Conservation (phyloP, 2,113 vertebrate genomes). For the Actinemys pallida region DNA sequence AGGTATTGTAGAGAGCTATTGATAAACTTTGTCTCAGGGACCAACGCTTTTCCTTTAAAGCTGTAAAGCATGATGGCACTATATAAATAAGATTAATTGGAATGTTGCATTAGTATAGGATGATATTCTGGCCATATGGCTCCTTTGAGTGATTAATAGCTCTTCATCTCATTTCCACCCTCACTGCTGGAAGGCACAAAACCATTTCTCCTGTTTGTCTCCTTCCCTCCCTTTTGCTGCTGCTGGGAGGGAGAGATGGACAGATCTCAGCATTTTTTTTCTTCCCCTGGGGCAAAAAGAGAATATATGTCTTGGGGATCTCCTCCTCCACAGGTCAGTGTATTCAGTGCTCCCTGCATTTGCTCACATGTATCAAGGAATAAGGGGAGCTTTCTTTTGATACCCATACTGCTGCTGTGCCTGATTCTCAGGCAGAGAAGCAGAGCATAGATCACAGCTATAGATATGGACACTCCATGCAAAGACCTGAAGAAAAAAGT, state of each 20-base stretch:
- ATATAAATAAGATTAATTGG: not conserved
- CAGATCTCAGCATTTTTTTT: not conserved
- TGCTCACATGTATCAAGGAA: not conserved
- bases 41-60: not conserved
- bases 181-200: not conserved
- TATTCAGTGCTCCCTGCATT: accelerated
- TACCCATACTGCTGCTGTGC: not conserved
- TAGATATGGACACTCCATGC: not conserved
- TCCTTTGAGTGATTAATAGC: not conserved
- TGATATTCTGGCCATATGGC: not conserved
- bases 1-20: not conserved
- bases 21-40: not conserved
- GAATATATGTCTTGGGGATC: not conserved
- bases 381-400: not conserved
- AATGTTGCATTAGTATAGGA: not conserved
- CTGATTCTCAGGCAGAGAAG: not conserved
- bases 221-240: not conserved
- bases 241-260: not conserved
- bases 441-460: not conserved
- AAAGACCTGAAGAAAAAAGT: not conserved
- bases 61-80: not conserved
- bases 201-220: not conserved
- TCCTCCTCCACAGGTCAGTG: not conserved
- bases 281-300: not conserved
- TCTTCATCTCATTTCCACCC: not conserved